Evolutionary conservation across 2,797 vertebrate genomes (phyloP).

Genomic region (Sebastes aleutianus): DNA sequence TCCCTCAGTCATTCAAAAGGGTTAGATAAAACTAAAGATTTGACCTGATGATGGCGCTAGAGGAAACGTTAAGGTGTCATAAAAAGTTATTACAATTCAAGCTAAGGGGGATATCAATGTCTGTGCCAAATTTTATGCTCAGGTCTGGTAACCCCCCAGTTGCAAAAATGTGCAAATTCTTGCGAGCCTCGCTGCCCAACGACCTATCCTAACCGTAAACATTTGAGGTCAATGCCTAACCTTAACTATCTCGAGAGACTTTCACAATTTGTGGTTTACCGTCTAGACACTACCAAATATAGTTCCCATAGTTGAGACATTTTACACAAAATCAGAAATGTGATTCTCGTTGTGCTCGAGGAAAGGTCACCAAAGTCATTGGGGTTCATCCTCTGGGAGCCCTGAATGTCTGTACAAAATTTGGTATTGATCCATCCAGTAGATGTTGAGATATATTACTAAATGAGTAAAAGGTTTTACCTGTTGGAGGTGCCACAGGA

Average conservation of each 20-base stretch:
- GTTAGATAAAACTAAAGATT: background rate
- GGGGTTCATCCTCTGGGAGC: no score
- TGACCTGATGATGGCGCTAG: background rate
- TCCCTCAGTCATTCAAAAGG: background rate
- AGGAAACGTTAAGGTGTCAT: background rate
- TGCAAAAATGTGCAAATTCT: no score
- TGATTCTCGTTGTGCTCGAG: background rate
- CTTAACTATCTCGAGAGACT: fast-evolving
- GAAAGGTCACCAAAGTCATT: background rate
- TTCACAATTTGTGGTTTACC: fast-evolving
- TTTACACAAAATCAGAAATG: background rate
- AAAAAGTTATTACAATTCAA: background rate
- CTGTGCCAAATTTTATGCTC: background rate
- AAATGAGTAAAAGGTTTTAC: background rate
- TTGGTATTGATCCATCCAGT: background rate
- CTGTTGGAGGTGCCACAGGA: background rate
- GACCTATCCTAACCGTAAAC: fast-evolving
- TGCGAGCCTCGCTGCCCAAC: fast-evolving
- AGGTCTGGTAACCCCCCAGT: fast-evolving
- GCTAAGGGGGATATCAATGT: background rate
- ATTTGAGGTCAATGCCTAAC: fast-evolving
- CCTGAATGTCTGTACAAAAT: background rate
- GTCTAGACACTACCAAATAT: no score
- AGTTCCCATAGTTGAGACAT: background rate
- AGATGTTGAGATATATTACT: background rate